Percentiles rank a stretch among this genome's conserved stretches.
Evolutionary conservation across 2,888 invertebrate genomes (phyloP).

Genomic region (Drosophila aldrichi): DNA sequence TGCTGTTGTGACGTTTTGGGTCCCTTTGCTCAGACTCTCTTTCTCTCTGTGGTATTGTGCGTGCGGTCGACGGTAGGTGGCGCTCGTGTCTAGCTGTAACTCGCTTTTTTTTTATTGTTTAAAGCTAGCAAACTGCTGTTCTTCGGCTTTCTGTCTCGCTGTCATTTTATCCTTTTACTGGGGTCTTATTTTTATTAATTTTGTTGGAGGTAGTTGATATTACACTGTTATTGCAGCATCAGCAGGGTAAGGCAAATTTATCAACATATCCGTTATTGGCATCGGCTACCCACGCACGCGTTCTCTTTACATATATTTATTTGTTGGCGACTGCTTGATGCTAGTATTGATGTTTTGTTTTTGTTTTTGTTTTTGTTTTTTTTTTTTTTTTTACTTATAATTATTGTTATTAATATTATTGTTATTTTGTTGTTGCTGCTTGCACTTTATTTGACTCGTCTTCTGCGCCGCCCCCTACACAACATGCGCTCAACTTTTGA

Average conservation of each 20-base stretch:
- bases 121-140: constrained; percentile 15
- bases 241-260: constrained; percentile 29
- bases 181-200: constrained; percentile 34
- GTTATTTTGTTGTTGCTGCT: constrained; percentile 18
- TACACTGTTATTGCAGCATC: constrained; percentile 25
- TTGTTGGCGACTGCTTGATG: constrained; percentile 11
- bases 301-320: not conserved
- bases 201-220: constrained; percentile 64
- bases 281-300: constrained; percentile 15
- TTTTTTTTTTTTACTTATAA: constrained; percentile 4
- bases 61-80: constrained; percentile 51
- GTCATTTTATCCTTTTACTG: constrained; percentile 4
- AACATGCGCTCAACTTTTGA: constrained; percentile 53
- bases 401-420: constrained; percentile 1
- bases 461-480: constrained; percentile 24
- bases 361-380: too few species aligned
- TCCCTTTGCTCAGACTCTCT: constrained; percentile 21
- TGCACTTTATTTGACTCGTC: constrained; percentile 28
- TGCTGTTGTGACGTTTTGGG: constrained; percentile 25
- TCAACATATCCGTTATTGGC: constrained; percentile 16
- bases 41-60: constrained; percentile 23
- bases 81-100: constrained; percentile 29
- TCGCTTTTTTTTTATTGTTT: not conserved
- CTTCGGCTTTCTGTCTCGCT: constrained; percentile 1
- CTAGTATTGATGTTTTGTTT: constrained; percentile 1